Evolutionary conservation across 2,113 vertebrate genomes (phyloP).

Genomic region (Leptodactylus fuscus): DNA sequence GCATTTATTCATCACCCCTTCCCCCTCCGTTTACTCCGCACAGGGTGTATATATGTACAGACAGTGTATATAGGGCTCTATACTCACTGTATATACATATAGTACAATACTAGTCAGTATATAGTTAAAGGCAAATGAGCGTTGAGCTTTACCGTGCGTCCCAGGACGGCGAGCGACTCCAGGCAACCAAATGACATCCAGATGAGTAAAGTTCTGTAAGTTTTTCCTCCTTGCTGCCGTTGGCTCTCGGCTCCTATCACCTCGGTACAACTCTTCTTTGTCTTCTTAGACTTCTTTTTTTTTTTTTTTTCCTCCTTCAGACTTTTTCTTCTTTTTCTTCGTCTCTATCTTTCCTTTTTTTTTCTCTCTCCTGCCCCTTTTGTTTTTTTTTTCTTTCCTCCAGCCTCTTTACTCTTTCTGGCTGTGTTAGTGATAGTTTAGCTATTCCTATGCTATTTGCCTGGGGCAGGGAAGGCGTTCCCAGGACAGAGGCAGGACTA

Average conservation of each 20-base stretch:
- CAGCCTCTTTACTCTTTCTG: constrained; percentile 43
- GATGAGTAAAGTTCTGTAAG: constrained; percentile 21
- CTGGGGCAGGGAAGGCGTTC: constrained; percentile 50
- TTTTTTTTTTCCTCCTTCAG: neutral
- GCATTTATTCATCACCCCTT: no score
- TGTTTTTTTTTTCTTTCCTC: constrained; percentile 21
- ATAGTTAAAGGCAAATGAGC: neutral
- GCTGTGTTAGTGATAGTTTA: constrained; percentile 56
- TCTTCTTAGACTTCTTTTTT: constrained; percentile 28
- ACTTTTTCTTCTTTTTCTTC: constrained; percentile 3
- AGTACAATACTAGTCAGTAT: neutral
- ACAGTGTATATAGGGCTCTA: neutral
- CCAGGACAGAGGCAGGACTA: constrained; percentile 51
- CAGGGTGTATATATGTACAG: neutral
- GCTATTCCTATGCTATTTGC: constrained; percentile 53
- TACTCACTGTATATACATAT: neutral
- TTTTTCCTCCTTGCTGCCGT: neutral
- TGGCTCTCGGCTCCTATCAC: neutral
- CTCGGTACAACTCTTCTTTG: constrained; percentile 65
- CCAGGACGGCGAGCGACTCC: neutral
- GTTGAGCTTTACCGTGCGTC: constrained; percentile 10
- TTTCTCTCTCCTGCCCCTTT: constrained; percentile 8
- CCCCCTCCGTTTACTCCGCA: neutral
- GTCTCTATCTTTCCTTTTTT: constrained; percentile 1
- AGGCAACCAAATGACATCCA: constrained; percentile 44